These are phyloP conservation scores for Kryptopterus vitreolus DNA, from an alignment of 2,797 vertebrate species.

Conservation along the genomic window DNA sequence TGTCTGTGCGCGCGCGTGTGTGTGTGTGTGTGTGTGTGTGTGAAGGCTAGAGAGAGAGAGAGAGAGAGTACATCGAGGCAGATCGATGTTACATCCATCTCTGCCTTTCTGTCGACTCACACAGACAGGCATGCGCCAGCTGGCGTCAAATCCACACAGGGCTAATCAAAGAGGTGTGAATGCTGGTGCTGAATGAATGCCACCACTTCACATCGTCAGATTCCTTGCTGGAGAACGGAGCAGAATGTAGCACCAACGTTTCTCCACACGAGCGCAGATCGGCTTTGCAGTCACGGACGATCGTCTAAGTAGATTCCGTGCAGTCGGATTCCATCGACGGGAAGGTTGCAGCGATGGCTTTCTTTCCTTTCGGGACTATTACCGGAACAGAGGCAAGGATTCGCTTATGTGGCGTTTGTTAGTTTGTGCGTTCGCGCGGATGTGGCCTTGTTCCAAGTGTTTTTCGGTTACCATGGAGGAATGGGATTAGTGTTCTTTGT, in stretches of 20 bases:
- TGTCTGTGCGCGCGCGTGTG: constrained; percentile 41
- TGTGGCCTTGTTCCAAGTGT: constrained; percentile 22
- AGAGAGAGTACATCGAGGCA: constrained; percentile 42
- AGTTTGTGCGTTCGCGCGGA: not conserved
- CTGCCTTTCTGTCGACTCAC: constrained; percentile 55
- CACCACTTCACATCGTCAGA: constrained; percentile 52
- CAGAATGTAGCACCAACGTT: constrained; percentile 38
- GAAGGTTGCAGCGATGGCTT: constrained; percentile 55
- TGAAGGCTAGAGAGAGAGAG: not conserved
- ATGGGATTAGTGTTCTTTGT: constrained; percentile 38
- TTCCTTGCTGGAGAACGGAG: constrained; percentile 37
- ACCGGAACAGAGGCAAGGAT: constrained; percentile 58
- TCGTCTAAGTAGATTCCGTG: constrained; percentile 31
- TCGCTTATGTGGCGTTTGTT: constrained; percentile 27
- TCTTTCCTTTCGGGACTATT: constrained; percentile 57
- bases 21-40: constrained; percentile 38
- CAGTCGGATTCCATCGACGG: constrained; percentile 40
- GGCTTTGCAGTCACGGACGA: constrained; percentile 35
- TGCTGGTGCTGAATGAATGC: constrained; percentile 51
- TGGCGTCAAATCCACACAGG: constrained; percentile 55
- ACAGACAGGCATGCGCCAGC: constrained; percentile 54
- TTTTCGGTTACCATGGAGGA: constrained; percentile 36
- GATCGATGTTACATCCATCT: constrained; percentile 51
- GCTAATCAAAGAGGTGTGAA: constrained; percentile 59
- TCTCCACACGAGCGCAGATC: constrained; percentile 42